Percentiles rank a stretch among this genome's conserved stretches.
Conservation (phyloP, 2,888 invertebrate genomes). For the Hypomecis atomaria region DNA sequence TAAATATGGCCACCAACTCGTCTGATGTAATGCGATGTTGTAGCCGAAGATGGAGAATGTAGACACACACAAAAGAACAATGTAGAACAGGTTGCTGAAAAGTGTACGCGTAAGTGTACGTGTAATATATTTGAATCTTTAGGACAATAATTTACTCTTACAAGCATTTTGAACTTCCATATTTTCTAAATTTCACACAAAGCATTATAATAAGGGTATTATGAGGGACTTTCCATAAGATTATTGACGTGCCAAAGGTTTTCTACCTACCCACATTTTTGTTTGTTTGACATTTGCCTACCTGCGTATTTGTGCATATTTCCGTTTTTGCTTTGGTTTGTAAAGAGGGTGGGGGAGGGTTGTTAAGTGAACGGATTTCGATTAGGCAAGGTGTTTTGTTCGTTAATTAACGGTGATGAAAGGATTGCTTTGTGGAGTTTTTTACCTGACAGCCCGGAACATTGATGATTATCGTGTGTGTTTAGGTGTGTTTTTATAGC, state of each 20-base stretch:
- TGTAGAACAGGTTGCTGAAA: too few relatives aligned
- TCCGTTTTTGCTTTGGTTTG: constrained; percentile 1
- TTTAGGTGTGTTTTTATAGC: too few relatives aligned
- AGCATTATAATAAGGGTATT: constrained; percentile 26
- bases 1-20: too few relatives aligned
- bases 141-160: constrained; percentile 11
- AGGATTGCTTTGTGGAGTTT: too few relatives aligned
- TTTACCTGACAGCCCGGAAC: too few relatives aligned
- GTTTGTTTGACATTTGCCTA: constrained; percentile 13
- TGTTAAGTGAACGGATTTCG: not conserved
- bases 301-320: constrained; percentile 2
- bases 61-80: not conserved
- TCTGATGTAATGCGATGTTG: too few relatives aligned
- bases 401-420: not conserved
- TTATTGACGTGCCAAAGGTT: constrained; percentile 33
- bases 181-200: constrained; percentile 37
- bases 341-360: not conserved
- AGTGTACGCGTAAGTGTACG: too few relatives aligned
- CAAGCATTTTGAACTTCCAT: constrained; percentile 7
- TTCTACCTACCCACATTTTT: constrained; percentile 1
- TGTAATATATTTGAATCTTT: not conserved
- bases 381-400: not conserved
- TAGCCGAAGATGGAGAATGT: too few relatives aligned
- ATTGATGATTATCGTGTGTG: too few relatives aligned
- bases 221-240: constrained; percentile 30